Conservation (phyloP, 2,888 invertebrate genomes). For the Mythimna albipuncta region DNA sequence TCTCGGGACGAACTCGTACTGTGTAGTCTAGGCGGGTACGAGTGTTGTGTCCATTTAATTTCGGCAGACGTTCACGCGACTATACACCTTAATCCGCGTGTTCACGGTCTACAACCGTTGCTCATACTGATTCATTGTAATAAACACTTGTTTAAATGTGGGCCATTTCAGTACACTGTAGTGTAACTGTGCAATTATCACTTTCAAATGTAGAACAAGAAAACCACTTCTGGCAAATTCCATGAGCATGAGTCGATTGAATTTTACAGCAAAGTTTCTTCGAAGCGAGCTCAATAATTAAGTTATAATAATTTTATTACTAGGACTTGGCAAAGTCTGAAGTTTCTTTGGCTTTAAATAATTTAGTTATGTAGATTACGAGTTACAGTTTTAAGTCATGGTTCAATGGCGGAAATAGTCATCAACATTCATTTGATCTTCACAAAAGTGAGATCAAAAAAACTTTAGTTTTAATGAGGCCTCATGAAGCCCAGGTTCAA, state of each 20-base stretch:
- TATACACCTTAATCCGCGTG: not conserved
- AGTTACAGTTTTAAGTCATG: conserved; percentile 23
- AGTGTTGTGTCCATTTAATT: too few species aligned
- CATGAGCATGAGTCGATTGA: conserved; percentile 20
- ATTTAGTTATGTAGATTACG: conserved; percentile 27
- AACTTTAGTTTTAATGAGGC: too few species aligned
- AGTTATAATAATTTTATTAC: conserved; percentile 43
- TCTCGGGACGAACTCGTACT: too few species aligned
- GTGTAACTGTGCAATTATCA: conserved; percentile 34
- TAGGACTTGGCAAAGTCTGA: conserved; percentile 28
- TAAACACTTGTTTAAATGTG: conserved; percentile 44
- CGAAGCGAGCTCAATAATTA: conserved; percentile 29
- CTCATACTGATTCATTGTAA: conserved; percentile 40
- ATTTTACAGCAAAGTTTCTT: conserved; percentile 25
- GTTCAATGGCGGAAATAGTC: conserved; percentile 14
- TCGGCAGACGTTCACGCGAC: too few species aligned
- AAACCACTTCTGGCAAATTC: conserved; percentile 30
- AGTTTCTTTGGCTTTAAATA: conserved; percentile 37
- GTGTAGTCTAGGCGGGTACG: too few species aligned
- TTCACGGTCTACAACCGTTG: conserved; percentile 23
- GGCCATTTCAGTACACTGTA: conserved; percentile 36
- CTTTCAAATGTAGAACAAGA: conserved; percentile 44
- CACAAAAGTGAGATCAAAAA: conserved; percentile 4
- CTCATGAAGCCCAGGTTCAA: too few species aligned
- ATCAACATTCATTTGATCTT: conserved; percentile 20